These are phyloP conservation scores for Halcyon chelicuti DNA, from an alignment of 2,797 vertebrate species.

Conservation along the genomic window DNA sequence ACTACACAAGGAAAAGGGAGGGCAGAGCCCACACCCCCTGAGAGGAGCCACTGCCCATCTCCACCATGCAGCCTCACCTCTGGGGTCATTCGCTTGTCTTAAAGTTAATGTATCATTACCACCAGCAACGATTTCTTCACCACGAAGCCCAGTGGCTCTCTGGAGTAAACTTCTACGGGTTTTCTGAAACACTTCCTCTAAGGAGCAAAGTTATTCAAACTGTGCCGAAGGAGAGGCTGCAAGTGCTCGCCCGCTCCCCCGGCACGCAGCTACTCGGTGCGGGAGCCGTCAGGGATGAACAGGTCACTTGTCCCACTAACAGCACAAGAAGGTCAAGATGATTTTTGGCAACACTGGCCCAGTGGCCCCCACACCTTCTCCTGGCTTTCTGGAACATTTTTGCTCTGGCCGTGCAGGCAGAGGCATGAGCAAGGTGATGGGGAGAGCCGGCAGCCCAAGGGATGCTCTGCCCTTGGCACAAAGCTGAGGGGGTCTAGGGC, in stretches of 20 bases:
- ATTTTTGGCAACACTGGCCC: no score
- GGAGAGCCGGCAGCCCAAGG: neutral
- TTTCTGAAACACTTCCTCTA: neutral
- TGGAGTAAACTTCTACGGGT: neutral
- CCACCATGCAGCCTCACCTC: rapidly evolving
- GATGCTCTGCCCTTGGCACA: neutral
- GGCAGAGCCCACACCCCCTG: neutral
- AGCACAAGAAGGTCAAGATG: rapidly evolving
- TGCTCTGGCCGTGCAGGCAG: neutral
- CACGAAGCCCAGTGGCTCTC: neutral
- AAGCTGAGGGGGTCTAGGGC: neutral
- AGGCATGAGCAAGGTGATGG: neutral
- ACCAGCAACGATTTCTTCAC: neutral
- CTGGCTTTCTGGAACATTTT: neutral
- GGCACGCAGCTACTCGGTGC: neutral
- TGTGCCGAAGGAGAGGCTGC: neutral
- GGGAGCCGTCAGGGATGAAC: neutral
- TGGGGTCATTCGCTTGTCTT: neutral
- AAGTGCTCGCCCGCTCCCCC: neutral
- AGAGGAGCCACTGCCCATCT: neutral
- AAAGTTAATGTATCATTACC: neutral
- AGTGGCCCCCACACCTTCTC: neutral
- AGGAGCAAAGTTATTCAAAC: neutral
- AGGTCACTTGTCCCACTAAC: neutral
- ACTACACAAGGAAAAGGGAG: neutral